These are phyloP conservation scores for Toxotes chatareus DNA, from an alignment of 2,113 vertebrate genomes.

Conservation along the genomic window DNA sequence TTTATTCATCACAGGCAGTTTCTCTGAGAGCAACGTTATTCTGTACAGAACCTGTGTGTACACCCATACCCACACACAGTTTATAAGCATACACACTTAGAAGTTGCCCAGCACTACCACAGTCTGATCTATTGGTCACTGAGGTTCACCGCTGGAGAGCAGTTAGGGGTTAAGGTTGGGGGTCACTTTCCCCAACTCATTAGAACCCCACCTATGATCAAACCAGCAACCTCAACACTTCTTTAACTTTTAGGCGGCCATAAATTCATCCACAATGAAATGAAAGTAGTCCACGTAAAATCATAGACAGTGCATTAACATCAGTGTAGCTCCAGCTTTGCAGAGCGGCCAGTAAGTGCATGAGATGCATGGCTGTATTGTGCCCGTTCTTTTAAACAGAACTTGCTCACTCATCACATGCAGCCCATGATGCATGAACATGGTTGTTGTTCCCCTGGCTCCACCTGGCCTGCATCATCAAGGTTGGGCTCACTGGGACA, in stretches of 20 bases:
- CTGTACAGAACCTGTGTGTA: background rate
- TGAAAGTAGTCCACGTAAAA: background rate
- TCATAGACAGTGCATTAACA: background rate
- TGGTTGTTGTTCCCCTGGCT: constrained; percentile 2
- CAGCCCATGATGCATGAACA: constrained; percentile 29
- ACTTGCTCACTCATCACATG: constrained; percentile 12
- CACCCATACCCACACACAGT: background rate
- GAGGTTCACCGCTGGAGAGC: background rate
- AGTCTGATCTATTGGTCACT: background rate
- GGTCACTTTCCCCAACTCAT: background rate
- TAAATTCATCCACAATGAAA: constrained; percentile 14
- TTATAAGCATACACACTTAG: background rate
- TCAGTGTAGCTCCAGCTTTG: background rate
- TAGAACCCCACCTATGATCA: background rate
- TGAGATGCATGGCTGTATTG: background rate
- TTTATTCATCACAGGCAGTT: background rate
- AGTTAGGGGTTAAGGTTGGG: background rate
- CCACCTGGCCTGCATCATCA: constrained; percentile 37
- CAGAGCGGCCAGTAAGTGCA: background rate
- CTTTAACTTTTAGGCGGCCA: background rate
- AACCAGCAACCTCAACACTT: background rate
- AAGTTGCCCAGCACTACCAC: background rate
- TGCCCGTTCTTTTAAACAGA: constrained; percentile 3
- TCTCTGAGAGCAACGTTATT: background rate
- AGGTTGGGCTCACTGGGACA: constrained; percentile 23